Conservation (phyloP, 2,888 invertebrate species). For the Liodrosophila aerea region DNA sequence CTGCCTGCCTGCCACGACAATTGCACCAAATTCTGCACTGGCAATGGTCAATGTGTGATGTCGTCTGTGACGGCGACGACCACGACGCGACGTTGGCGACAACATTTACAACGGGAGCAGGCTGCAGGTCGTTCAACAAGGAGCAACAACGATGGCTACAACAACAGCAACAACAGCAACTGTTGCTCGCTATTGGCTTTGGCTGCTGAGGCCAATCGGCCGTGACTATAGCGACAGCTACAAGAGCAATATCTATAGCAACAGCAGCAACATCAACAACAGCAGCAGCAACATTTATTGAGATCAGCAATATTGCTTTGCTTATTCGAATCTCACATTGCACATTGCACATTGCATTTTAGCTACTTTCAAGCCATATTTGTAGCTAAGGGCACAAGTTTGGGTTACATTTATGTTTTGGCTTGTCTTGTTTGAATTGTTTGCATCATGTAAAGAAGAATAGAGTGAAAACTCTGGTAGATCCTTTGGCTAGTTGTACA, state of each 20-base stretch:
- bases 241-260: constrained; percentile 27
- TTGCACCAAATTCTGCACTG: constrained; percentile 69
- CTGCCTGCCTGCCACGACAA: constrained; percentile 43
- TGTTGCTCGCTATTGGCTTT: constrained; percentile 47
- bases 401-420: constrained; percentile 14
- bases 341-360: constrained; percentile 10
- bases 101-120: constrained; percentile 75
- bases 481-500: too few relatives aligned
- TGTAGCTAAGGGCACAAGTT: constrained; percentile 10
- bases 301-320: constrained; percentile 29
- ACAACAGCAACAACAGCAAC: constrained; percentile 3
- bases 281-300: constrained; percentile 17
- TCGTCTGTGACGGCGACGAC: constrained; percentile 72
- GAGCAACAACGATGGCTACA: too few relatives aligned
- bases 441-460: too few relatives aligned
- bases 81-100: constrained; percentile 50
- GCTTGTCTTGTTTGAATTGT: too few relatives aligned
- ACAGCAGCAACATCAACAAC: constrained; percentile 18
- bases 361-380: constrained; percentile 44
- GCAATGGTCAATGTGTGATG: constrained; percentile 78
- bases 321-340: constrained; percentile 45
- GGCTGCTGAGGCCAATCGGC: constrained; percentile 65
- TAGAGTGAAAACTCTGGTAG: too few relatives aligned
- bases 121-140: constrained; percentile 55
- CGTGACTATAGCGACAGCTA: constrained; percentile 59